Base-by-base conservation (phyloP, 2,797 vertebrate genomes). In the Acanthiza pusilla region DNA sequence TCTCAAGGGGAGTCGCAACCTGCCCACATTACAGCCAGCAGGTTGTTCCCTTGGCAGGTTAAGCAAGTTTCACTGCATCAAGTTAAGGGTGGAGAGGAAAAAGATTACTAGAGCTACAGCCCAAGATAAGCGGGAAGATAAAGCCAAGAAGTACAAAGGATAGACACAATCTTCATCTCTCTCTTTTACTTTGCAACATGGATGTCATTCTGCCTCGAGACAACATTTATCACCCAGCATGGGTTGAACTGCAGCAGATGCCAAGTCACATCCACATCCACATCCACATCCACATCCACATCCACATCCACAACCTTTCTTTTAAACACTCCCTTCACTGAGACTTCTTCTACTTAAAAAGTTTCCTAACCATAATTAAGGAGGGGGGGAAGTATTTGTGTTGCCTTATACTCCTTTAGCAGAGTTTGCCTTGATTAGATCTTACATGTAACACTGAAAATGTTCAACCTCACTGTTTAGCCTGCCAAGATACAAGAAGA, bases 41-140 rank as follows among this genome's bases (percentile, higher is more conserved):
- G 91, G 88, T 93, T 92, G 81, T 42, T 88, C 82, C 77, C 91
- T 70, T 93, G 70, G 88, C 95, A 96, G 83, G 92, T 94, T 94
- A 80, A 96, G 81, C 70, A 72, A 92, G 85, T 91, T 85, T 94
- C 83, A 91, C 89, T 90, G 82, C 79, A 96, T 77, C 85, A 83
- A 86, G 42, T 91, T 87, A 79, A 91, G 92, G 91, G 95, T 87
- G 94, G 94, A 93, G 89, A 94, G 92, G 93, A 93, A 91, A 76
- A 95, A 93, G 51, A 94, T 91, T 86, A 90, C 88, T 83, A 87
- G 74, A 96, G 61, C 80, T 88, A 82, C 76, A 95, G 88, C 73
- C 81, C 82, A 76, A 96, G 94, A 96, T 89, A 92, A 75, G 84
- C 0, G 17, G 60, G 48, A 88, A 95, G 84, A 94, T 93, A 90